A percentile compares a stretch with the other conserved stretches of the same genome.
Evolutionary conservation across 2,797 vertebrate genomes (phyloP).

Genomic region (Pseudomugil gertrudae): DNA sequence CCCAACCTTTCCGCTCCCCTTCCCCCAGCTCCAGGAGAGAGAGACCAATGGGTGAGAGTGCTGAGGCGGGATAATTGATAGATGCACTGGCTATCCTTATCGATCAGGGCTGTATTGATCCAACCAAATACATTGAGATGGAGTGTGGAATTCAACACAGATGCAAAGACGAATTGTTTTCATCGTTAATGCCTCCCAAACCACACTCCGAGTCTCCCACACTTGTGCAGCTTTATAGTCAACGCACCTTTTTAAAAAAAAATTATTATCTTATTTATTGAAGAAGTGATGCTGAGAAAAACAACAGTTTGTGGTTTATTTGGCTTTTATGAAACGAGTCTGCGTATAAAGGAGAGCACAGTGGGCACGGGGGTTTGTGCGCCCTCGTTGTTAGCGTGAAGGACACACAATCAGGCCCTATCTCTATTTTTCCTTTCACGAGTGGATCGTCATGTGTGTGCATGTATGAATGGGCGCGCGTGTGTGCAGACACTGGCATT

Average conservation of each 20-base stretch:
- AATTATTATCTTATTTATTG: too few relatives aligned
- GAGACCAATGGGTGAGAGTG: constrained; percentile 84
- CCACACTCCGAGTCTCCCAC: constrained; percentile 41
- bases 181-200: constrained; percentile 74
- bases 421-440: constrained; percentile 61
- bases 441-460: constrained; percentile 57
- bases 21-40: constrained; percentile 60
- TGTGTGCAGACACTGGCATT: constrained; percentile 78
- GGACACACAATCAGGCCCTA: constrained; percentile 54
- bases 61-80: constrained; percentile 88
- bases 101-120: constrained; percentile 84
- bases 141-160: constrained; percentile 87
- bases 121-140: constrained; percentile 87
- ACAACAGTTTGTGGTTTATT: background rate
- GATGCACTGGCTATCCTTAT: constrained; percentile 88
- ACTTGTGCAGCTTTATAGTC: constrained; percentile 31
- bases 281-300: background rate
- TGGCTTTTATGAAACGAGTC: constrained; percentile 2
- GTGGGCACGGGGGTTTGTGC: constrained; percentile 37
- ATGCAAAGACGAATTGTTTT: constrained; percentile 86
- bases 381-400: constrained; percentile 71
- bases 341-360: constrained; percentile 19
- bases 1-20: constrained; percentile 26
- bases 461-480: constrained; percentile 31
- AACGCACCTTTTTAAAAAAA: constrained; percentile 32